phyloP scores from a whole-genome alignment of 2,113 vertebrate genomes.

The Hippocampus abdominalis region DNA sequence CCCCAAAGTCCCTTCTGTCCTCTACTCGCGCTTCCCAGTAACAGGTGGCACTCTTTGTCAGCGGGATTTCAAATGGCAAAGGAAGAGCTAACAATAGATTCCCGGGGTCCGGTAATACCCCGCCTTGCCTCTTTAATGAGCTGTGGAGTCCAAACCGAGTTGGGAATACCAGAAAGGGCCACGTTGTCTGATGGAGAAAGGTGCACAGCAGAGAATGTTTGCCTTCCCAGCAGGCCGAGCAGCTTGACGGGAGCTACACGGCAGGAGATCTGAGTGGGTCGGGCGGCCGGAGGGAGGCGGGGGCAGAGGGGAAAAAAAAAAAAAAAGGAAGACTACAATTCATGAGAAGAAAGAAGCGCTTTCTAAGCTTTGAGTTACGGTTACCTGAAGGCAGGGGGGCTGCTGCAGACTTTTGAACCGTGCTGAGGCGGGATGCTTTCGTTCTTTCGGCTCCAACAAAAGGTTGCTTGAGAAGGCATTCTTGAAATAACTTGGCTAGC shows the following conservation, averaged over 20 bases:
- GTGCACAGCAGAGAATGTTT: slow-evolving; percentile 55
- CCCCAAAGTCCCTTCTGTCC: slow-evolving; percentile 35
- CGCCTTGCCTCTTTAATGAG: slow-evolving; percentile 6
- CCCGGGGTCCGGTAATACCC: slow-evolving; percentile 4
- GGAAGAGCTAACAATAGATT: slow-evolving; percentile 42
- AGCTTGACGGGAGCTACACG: slow-evolving; percentile 42
- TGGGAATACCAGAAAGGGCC: slow-evolving; percentile 39
- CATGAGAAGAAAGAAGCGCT: slow-evolving; percentile 36
- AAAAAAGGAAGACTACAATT: slow-evolving; percentile 24
- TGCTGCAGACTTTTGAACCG: slow-evolving; percentile 37
- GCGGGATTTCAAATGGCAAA: slow-evolving; percentile 48
- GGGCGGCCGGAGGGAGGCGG: slow-evolving; percentile 10
- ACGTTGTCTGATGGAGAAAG: slow-evolving; percentile 64
- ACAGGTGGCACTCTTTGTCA: slow-evolving; percentile 56
- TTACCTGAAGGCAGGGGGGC: slow-evolving; percentile 19
- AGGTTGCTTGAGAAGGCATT: slow-evolving; percentile 59
- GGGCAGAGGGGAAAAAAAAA: slow-evolving; percentile 4
- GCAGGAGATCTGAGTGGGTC: slow-evolving; percentile 32
- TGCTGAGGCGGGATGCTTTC: slow-evolving; percentile 26
- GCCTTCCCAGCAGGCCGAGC: slow-evolving; percentile 62
- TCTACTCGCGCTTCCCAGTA: slow-evolving; percentile 44
- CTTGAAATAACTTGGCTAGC: slow-evolving; percentile 53
- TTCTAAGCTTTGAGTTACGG: slow-evolving; percentile 51
- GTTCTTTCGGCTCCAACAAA: slow-evolving; percentile 50
- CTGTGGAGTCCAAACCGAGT: slow-evolving; percentile 20